Evolutionary conservation across 1,140 invertebrate species (phyloP), one percentile per base, ranked within the genome.

Genomic region (Patella vulgata): DNA sequence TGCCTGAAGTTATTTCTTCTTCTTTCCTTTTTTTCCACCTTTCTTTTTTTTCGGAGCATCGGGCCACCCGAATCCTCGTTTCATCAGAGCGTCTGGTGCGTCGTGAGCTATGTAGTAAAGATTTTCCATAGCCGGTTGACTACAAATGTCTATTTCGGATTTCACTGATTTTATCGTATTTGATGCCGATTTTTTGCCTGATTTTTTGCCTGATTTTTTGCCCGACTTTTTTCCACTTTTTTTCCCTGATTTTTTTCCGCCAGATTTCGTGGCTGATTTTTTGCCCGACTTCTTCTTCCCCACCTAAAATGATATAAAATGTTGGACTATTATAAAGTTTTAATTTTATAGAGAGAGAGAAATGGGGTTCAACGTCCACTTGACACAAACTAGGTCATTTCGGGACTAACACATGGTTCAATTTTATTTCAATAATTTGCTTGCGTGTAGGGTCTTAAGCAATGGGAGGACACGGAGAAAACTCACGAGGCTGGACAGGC

Each of bases 71-170:
- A 79, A 81, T 2, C 79, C 79, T 31, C 78, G 51, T 54, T 77
- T 74, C 6, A 63, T 67, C 53, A 81, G 52, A n/a, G 79, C 79
- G 47, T 79, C 77, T 19, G 72, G 66, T 30, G 74, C 69, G 61
- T 72, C 70, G 51, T 81, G 79, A 11, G 79, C 78, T 40, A 80
- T 80, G 53, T 70, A 81, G 53, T 81, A 75, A n/a, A 81, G 60
- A 63, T 81, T 80, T 51, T 73, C 70, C 77, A 80, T 79, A 0
- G 77, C 78, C 5, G 76, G 57, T 30, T 66, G 60, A 59, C 70
- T 74, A 61, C 80, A 53, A 14, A 81, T 75, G 58, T 79, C 77
- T 19, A 71, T 66, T 50, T 63, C 68, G n/a, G 66, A 42, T 54
- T 68, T 67, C 42, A 69, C 64, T 46, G 64, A 58, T 43, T 78